Conservation (phyloP, 2,888 invertebrate genomes). For the Andrena flavipes region DNA sequence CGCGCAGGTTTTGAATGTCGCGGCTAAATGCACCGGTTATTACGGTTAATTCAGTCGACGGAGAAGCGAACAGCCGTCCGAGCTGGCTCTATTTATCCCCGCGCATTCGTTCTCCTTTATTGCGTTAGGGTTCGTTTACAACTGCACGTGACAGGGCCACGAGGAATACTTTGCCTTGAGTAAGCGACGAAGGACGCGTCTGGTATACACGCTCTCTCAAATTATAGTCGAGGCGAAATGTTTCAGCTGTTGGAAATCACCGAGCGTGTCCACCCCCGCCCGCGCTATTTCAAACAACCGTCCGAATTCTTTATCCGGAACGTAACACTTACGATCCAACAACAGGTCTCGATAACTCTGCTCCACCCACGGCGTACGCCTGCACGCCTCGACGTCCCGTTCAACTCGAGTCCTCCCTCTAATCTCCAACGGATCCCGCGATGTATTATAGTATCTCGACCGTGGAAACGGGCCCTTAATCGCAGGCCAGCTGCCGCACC, state of each 20-base stretch:
- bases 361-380: no score
- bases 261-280: no score
- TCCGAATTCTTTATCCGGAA: no score
- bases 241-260: no score
- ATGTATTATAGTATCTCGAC: background rate
- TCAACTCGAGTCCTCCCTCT: background rate
- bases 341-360: no score
- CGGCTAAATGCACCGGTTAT: conserved; percentile 78
- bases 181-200: background rate
- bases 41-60: conserved; percentile 76
- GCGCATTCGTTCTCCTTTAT: conserved; percentile 25
- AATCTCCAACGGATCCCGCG: background rate
- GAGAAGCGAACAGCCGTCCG: conserved; percentile 50
- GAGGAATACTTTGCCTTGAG: background rate
- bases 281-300: no score
- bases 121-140: conserved; percentile 3
- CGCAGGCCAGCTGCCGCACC: conserved; percentile 2
- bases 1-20: conserved; percentile 79
- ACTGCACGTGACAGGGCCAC: background rate
- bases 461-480: no score
- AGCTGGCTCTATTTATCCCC: conserved; percentile 51
- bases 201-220: background rate
- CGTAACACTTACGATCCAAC: no score
- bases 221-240: no score
- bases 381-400: background rate